Percentiles rank a stretch among this genome's conserved stretches.
phyloP scores from a whole-genome alignment of 2,113 vertebrate genomes.

The Empidonax traillii region DNA sequence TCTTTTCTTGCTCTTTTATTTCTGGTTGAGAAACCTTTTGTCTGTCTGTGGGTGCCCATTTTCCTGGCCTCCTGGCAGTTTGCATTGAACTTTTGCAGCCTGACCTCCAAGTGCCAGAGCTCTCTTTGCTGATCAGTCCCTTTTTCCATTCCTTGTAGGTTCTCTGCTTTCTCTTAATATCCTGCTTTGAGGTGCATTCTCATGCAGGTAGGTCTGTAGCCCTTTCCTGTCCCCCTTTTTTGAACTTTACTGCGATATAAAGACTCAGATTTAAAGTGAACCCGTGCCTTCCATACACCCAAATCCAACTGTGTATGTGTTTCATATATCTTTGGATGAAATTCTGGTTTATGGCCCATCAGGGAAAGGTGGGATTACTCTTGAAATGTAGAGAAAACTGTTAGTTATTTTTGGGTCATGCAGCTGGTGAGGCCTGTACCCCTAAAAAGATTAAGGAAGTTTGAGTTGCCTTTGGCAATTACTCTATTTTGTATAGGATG shows the following conservation, averaged over 20 bases:
- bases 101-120: constrained; percentile 38
- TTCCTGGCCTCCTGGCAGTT: constrained; percentile 29
- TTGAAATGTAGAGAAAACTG: constrained; percentile 20
- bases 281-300: not conserved
- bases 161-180: constrained; percentile 53
- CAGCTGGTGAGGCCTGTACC: constrained; percentile 27
- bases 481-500: not conserved
- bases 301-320: constrained; percentile 12
- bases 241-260: not conserved
- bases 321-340: constrained; percentile 39
- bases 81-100: not conserved
- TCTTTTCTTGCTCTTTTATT: constrained; percentile 25
- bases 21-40: constrained; percentile 38
- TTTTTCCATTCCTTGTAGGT: constrained; percentile 65
- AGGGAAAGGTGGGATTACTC: constrained; percentile 16
- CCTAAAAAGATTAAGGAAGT: constrained; percentile 16
- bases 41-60: constrained; percentile 27
- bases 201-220: constrained; percentile 61
- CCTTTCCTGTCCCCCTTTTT: constrained; percentile 22
- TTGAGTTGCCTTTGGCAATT: constrained; percentile 39
- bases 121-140: constrained; percentile 46
- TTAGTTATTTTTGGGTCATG: constrained; percentile 3
- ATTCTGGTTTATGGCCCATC: constrained; percentile 3
- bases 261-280: constrained; percentile 12
- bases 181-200: constrained; percentile 64